Conservation (phyloP, 2,113 vertebrate genomes). For the Pimephales promelas region DNA sequence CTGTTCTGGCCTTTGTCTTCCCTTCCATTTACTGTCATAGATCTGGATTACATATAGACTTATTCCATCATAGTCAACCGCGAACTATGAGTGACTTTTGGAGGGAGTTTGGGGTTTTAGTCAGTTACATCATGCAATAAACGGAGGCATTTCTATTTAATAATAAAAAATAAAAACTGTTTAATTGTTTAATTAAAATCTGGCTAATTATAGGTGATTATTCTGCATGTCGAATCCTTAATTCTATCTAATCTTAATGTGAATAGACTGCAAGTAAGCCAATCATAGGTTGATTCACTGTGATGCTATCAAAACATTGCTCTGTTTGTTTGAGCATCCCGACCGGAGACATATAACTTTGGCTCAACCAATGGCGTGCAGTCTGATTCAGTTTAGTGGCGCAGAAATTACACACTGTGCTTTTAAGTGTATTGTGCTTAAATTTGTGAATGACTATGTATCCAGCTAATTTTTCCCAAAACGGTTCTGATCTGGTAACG, state of each 20-base stretch:
- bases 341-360: background rate
- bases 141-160: background rate
- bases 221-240: background rate
- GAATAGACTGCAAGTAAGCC: background rate
- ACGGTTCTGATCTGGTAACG: background rate
- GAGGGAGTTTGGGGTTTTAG: background rate
- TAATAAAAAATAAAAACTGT: too few species aligned
- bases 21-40: background rate
- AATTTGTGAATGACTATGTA: background rate
- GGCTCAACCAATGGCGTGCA: background rate
- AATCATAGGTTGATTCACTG: background rate
- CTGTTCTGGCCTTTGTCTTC: background rate
- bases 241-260: background rate
- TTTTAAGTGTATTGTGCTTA: conserved; percentile 6
- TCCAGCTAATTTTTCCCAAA: background rate
- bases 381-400: too few species aligned
- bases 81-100: background rate
- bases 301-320: background rate
- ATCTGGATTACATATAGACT: conserved; percentile 2
- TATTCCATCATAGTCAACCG: background rate
- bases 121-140: background rate
- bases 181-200: background rate
- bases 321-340: conserved; percentile 6
- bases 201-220: background rate
- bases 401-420: conserved; percentile 18